These are phyloP conservation scores for Drosophila incognita DNA, from an alignment of 2,888 invertebrate genomes.

Conservation along the genomic window DNA sequence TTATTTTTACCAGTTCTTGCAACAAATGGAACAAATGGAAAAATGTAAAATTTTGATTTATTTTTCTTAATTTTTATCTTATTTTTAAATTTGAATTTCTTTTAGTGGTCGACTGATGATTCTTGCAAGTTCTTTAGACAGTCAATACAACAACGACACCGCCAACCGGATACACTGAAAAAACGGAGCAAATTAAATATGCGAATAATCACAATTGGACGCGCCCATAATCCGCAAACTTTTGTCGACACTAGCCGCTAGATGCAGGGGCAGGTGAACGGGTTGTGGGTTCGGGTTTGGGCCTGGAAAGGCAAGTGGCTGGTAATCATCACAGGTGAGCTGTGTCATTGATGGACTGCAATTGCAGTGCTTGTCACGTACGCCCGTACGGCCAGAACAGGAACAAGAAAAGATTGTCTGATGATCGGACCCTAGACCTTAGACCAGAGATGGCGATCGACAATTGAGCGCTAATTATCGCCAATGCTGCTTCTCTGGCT, in stretches of 20 bases:
- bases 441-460: constrained; percentile 59
- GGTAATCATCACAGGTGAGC: constrained; percentile 55
- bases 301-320: constrained; percentile 25
- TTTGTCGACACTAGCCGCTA: constrained; percentile 35
- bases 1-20: too few species aligned
- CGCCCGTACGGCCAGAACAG: constrained; percentile 5
- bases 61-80: neutral
- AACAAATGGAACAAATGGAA: neutral
- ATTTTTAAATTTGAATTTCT: neutral
- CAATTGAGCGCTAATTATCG: constrained; percentile 80
- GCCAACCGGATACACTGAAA: constrained; percentile 31
- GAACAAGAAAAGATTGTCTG: constrained; percentile 28
- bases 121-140: neutral
- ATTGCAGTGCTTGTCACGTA: constrained; percentile 76
- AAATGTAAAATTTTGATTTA: neutral
- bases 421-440: constrained; percentile 10
- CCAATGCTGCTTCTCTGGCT: constrained; percentile 33
- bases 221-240: constrained; percentile 55
- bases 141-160: neutral
- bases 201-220: constrained; percentile 58
- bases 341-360: constrained; percentile 63
- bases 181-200: constrained; percentile 45
- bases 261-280: neutral
- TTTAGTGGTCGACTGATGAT: neutral
- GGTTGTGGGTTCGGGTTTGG: neutral